Evolutionary conservation across 2,797 vertebrate genomes (phyloP), one percentile per base, ranked within the genome.

Genomic region (Pangasius mekongensis): DNA sequence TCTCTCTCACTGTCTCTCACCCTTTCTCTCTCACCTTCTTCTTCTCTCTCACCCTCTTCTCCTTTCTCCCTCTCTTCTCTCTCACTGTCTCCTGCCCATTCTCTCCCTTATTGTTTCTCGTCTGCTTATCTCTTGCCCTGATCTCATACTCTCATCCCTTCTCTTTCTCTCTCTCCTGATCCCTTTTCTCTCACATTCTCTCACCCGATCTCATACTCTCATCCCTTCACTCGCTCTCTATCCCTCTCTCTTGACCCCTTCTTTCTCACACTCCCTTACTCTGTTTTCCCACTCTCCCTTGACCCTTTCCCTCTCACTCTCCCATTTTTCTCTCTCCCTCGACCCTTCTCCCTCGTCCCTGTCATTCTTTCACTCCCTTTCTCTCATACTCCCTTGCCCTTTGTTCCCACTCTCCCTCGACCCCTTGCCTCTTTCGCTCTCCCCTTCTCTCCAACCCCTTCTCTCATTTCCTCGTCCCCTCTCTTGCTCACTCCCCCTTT

Each of bases 401-500:
- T 20, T 56, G 6, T 24, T 24, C 49, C 58, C 27, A 36, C 66
- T 84, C 87, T 82, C 64, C 62, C 43, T 67, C 9, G 39, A 83
- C 62, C 74, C 11, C 22, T 81, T 58, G 22, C 60, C 20, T 87
- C 33, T 39, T 62, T 56, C 58, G 18, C 52, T 76, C 33, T 39
- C 30, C 43, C 58, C 47, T 33, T 9, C 36, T 30, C 30, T 22
- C 39, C 54, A 14, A 54, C 54, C 3, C 54, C 3, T 54, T 67
- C 80, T 85, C 62, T 62, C 39, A 27, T 83, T 66, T 66, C 16
- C 60, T 62, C 20, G 2, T 27, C 86, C 86, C 91, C 91, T 86
- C 60, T 54, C 33, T 49, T 49, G 36, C 64, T 18, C 9, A 1
- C 16, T 69, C 77, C 69, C 84, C 66, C 80, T 77, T 78, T 76